Evolutionary conservation across 2,888 invertebrate species (phyloP), one percentile per base, ranked within the genome.

Genomic region (Dryomyza anilis): DNA sequence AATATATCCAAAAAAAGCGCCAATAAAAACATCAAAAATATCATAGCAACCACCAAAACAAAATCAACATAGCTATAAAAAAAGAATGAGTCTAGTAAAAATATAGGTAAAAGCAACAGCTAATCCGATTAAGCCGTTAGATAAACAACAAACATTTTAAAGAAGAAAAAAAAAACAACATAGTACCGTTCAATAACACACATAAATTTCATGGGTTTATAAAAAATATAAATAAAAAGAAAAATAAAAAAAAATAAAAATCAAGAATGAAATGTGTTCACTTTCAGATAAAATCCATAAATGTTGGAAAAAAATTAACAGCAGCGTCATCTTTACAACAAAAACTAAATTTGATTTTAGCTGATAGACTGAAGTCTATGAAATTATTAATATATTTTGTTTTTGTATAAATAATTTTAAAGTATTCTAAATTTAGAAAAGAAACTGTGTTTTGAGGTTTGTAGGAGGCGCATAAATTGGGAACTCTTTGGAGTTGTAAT

Each of bases 111-210:
- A 14, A 50, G 39, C 23, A 50, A 61, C 58, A 33, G 55, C 60
- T 65, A 65, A 60, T 60, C 55, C 30, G 60, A 55, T 55, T 55
- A 48, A 65, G 65, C 61, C 48, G 65, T 60, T 61, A 65, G 55
- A 56, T 61, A 29, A 65, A 64, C 52, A 64, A 59, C 33, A 39
- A 33, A 27, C 21, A 12, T 8, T 2, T 23, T 23, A 48, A 48
- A 7, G 14, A 46, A 12, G 48, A 29, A 0, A 58, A 29, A 10
- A 29, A 46, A 21, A 59, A 7, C 19, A n/a, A n/a, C n/a, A n/a
- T 46, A 62, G 23, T 30, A 52, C 50, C 58, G 43, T 45, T 48
- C 57, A 63, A 56, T 33, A 56, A 14, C 55, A n/a, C n/a, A n/a
- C n/a, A 57, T 48, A 57, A 36, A 57, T 55, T 25, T 16, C 21